Conservation (phyloP, 2,797 vertebrate genomes). For the Oreochromis mossambicus region DNA sequence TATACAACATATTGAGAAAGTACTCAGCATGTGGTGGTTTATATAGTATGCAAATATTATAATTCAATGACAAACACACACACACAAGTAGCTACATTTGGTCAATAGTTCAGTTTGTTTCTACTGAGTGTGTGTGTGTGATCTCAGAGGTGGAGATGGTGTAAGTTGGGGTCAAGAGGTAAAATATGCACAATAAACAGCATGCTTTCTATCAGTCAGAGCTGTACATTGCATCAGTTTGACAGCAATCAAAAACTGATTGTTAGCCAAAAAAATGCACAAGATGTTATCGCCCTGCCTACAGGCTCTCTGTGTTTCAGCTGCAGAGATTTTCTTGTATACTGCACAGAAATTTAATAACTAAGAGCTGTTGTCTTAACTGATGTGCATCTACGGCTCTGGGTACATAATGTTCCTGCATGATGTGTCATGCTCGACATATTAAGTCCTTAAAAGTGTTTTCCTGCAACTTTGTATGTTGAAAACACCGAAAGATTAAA, state of each 20-base stretch:
- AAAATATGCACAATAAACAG: constrained; percentile 36
- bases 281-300: not conserved
- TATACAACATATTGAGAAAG: not conserved
- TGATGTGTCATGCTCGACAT: constrained; percentile 55
- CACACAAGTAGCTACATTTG: not conserved
- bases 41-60: not conserved
- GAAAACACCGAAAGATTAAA: not conserved
- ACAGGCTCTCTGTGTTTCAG: not conserved
- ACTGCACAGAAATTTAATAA: not conserved
- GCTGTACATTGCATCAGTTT: constrained; percentile 56
- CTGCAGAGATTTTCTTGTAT: not conserved
- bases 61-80: not conserved
- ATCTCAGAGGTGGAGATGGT: constrained; percentile 49
- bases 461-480: constrained; percentile 20
- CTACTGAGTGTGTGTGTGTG: constrained; percentile 19
- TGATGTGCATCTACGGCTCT: constrained; percentile 60
- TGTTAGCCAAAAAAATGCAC: not conserved
- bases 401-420: constrained; percentile 57
- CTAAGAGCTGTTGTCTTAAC: constrained; percentile 39
- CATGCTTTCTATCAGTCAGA: constrained; percentile 63
- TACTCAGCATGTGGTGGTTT: not conserved
- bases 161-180: constrained; percentile 57
- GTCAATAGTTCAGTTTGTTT: constrained; percentile 11
- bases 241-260: constrained; percentile 10
- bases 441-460: constrained; percentile 7